A percentile compares a stretch with the other conserved stretches of the same genome.
Evolutionary conservation across 2,888 invertebrate genomes (phyloP).

Genomic region (Cyaniris semiargus): DNA sequence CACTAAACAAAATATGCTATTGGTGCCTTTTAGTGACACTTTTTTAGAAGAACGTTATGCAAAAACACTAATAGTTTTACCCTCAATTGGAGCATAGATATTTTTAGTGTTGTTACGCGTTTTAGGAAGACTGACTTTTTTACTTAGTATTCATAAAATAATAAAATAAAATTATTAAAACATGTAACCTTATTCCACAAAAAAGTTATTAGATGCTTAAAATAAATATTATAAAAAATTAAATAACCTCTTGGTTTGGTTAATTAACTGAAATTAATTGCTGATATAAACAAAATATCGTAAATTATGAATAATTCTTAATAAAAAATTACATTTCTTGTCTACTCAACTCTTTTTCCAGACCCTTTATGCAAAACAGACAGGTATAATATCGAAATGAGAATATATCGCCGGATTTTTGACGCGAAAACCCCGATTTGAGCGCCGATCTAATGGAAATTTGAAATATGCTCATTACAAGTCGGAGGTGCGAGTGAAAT

Average conservation of each 20-base stretch:
- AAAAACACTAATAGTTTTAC: too few species aligned
- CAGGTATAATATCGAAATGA: constrained; percentile 34
- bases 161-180: too few species aligned
- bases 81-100: too few species aligned
- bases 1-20: not conserved
- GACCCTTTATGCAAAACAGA: constrained; percentile 31
- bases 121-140: too few species aligned
- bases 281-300: not conserved
- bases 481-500: not conserved
- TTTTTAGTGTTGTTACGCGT: too few species aligned
- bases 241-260: not conserved
- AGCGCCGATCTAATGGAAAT: constrained; percentile 29
- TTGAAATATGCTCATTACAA: constrained; percentile 33
- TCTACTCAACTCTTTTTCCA: not conserved
- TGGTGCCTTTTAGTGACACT: not conserved
- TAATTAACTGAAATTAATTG: not conserved
- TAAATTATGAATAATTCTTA: not conserved
- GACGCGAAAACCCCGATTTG: constrained; percentile 33
- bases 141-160: too few species aligned
- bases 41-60: not conserved
- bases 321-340: not conserved
- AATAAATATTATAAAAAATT: not conserved
- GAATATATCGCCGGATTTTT: constrained; percentile 36
- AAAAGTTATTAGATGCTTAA: too few species aligned
- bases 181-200: too few species aligned